Percentiles rank a stretch among this genome's conserved stretches.
These are phyloP conservation scores for Antennarius maculatus DNA, from an alignment of 2,797 vertebrate species.

Conservation along the genomic window DNA sequence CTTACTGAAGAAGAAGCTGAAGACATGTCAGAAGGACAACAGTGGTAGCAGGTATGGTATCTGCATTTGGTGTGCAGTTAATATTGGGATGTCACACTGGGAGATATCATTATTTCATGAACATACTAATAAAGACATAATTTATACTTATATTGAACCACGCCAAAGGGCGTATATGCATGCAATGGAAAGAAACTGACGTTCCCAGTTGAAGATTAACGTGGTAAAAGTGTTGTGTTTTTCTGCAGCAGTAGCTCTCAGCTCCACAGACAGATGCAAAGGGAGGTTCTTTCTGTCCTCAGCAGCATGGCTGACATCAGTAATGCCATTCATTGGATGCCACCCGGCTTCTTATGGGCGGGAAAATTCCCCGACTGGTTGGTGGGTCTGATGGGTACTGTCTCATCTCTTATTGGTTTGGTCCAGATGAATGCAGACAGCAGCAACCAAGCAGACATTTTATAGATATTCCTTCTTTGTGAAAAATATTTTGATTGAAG, in stretches of 20 bases:
- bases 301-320: slow-evolving; percentile 85
- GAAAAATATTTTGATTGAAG: slow-evolving; percentile 17
- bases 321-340: slow-evolving; percentile 95
- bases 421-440: slow-evolving; percentile 76
- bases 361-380: slow-evolving; percentile 89
- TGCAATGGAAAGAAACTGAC: background rate
- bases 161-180: too few species aligned
- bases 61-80: background rate
- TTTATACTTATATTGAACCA: too few species aligned
- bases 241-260: slow-evolving; percentile 45
- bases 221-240: background rate
- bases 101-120: background rate
- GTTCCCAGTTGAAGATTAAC: too few species aligned
- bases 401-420: slow-evolving; percentile 89
- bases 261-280: slow-evolving; percentile 67
- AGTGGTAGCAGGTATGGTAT: slow-evolving; percentile 56
- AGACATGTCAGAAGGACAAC: slow-evolving; percentile 33
- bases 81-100: background rate
- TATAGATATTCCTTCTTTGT: slow-evolving; percentile 16
- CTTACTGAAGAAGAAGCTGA: slow-evolving; percentile 80
- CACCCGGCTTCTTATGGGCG: slow-evolving; percentile 90
- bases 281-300: slow-evolving; percentile 83
- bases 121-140: background rate
- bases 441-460: slow-evolving; percentile 27
- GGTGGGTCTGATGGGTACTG: slow-evolving; percentile 92